These are phyloP conservation scores for Platycercus adscitus DNA, from an alignment of 2,113 vertebrate species.

Conservation along the genomic window DNA sequence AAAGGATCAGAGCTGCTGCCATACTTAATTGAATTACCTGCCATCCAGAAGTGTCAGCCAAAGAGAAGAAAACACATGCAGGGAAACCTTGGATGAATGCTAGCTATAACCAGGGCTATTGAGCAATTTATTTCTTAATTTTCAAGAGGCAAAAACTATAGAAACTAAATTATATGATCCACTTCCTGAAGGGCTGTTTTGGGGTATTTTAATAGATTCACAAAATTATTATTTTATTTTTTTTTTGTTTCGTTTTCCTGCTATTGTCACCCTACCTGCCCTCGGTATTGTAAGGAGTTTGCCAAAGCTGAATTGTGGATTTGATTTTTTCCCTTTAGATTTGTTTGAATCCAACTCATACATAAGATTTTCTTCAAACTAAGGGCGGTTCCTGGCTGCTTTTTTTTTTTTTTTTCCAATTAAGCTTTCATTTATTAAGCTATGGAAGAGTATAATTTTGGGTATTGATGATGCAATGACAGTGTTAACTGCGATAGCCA, in stretches of 20 bases:
- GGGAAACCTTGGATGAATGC: background rate
- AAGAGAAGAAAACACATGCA: background rate
- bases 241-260: background rate
- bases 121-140: background rate
- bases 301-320: background rate
- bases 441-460: background rate
- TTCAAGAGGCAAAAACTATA: background rate
- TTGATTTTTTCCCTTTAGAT: background rate
- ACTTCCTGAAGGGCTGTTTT: background rate
- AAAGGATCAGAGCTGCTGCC: background rate
- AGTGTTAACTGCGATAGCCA: background rate
- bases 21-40: background rate
- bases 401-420: background rate
- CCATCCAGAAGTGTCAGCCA: background rate
- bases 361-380: background rate
- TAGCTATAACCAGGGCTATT: background rate
- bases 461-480: background rate
- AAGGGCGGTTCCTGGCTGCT: background rate
- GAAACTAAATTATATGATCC: background rate
- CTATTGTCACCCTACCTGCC: rapidly evolving
- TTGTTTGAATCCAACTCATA: background rate
- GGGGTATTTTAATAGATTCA: background rate
- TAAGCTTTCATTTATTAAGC: background rate
- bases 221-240: background rate
- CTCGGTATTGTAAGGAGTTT: background rate